These are phyloP conservation scores for Emys orbicularis DNA, from an alignment of 2,797 vertebrate genomes.

Conservation along the genomic window DNA sequence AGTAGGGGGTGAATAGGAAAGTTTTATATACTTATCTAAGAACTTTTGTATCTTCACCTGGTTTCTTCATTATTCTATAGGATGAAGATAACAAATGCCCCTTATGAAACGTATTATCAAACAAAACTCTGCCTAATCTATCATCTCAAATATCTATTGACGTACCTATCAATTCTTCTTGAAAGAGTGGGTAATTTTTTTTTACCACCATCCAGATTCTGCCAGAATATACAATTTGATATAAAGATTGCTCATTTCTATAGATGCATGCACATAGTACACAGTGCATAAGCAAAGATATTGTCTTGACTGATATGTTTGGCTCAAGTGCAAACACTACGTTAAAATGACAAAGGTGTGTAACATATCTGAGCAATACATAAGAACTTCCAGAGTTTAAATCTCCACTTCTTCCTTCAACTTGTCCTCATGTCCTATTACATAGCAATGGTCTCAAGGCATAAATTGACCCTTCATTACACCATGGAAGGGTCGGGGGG, in stretches of 20 bases:
- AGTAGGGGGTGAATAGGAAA: background rate
- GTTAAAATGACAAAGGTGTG: background rate
- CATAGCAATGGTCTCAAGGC: background rate
- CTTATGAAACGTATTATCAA: background rate
- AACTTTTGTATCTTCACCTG: background rate
- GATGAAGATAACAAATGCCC: background rate
- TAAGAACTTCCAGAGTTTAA: background rate
- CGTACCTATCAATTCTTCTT: background rate
- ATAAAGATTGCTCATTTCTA: background rate
- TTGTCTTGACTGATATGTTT: background rate
- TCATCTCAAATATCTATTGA: conserved; percentile 6
- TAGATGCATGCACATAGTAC: background rate
- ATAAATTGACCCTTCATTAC: background rate
- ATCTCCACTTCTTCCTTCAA: background rate
- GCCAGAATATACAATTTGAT: background rate
- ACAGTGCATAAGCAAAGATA: background rate
- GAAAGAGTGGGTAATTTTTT: background rate
- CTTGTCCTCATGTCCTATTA: background rate
- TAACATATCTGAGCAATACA: background rate
- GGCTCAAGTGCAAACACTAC: background rate
- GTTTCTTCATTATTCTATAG: background rate
- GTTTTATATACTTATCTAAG: background rate
- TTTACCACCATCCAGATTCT: background rate
- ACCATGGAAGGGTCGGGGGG: no score
- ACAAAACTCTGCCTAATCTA: conserved; percentile 2